Evolutionary conservation across 2,113 vertebrate genomes (phyloP), one percentile per base, ranked within the genome.

Genomic region (Eurystomus gularis): DNA sequence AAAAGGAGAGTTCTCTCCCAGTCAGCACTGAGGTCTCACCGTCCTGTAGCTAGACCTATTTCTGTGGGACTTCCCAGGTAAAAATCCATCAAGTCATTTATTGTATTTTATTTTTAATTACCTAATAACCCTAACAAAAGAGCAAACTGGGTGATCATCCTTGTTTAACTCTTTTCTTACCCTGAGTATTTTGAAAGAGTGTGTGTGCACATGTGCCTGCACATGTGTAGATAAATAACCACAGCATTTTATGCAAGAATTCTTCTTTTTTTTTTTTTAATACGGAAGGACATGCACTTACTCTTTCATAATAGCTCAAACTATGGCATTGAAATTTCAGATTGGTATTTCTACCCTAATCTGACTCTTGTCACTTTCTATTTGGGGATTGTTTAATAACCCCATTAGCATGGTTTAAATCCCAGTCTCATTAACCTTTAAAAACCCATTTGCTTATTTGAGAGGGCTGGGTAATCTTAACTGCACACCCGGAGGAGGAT

Each of bases 11-110:
- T 98, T 37, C 98, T 99, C 40, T 99, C 99, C 60, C 99, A 97
- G 71, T 99, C 99, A 4, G 99, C 99, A 1, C 97, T 99, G 94
- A 99, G 98, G 35, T 99, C 99, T 37, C 99, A 99, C 95, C 99
- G 98, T 91, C 99, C 99, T 7, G 99, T 99, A 80, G 99, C 99
- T 70, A 98, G 99, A 95, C 99, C 99, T 2, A 48, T 99, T 84
- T 97, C 98, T 84, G 94, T 98, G 72, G 98, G 98, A 68, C 96
- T 99, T 40, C 98, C 99, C 94, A 98, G 99, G 99, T 99, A 84
- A 76, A 96, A 94, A 66, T 39, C 17, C 33, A 24, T 26, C 46
- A 60, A 72, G 6, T 19, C 82, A 11, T 24, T 82, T 51, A 16
- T 55, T 71, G 60, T 31, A 14, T 69, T 94, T 12, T 83, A n/a